Base-by-base conservation (phyloP, 1,140 invertebrate genomes). In the Battus philenor region DNA sequence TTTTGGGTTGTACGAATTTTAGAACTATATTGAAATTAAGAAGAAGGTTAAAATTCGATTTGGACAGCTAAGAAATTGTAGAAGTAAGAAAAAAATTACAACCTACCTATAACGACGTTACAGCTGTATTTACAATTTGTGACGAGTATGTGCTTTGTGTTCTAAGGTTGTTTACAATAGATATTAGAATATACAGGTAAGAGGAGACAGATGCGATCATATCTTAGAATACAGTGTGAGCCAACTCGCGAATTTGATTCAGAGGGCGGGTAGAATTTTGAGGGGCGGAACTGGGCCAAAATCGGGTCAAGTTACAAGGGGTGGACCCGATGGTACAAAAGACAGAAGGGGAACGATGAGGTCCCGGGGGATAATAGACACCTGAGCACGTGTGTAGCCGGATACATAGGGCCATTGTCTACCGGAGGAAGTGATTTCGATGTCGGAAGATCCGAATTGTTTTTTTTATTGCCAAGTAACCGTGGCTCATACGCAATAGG, bases 381-480 rank as follows among this genome's bases (percentile, higher is more conserved):
- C 80, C 80, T 84, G 80, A 84, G 80, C 80, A 84, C 80, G 80
- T 84, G 78, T 80, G 62, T 68, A 43, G 50, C 80, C 80, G 80
- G 80, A 84, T 80, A 72, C 61, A 53, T 54, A 60, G 57, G 51
- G 63, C 74, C 55, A 82, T 84, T 84, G 80, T 84, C 68, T 81
- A 60, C 57, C 59, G 54, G 65, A 84, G 75, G 80, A 81, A 84
- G 64, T 70, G 59, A 75, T 74, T 76, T 72, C 54, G 68, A 73
- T 65, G 57, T 64, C 67, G 51, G 54, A 68, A 71, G 64, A 75
- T 78, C 48, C 51, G 66, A 67, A 66, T 54, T 57, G 59, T 57
- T 73, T 75, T 78, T 54, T 61, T 57, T 60, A 56, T 36, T 49
- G 39, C 22, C 39, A 33, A 34, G 47, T 33, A 7, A 34, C n/a